Conservation (phyloP, 1,140 invertebrate genomes). For the Drosophila mayri region DNA sequence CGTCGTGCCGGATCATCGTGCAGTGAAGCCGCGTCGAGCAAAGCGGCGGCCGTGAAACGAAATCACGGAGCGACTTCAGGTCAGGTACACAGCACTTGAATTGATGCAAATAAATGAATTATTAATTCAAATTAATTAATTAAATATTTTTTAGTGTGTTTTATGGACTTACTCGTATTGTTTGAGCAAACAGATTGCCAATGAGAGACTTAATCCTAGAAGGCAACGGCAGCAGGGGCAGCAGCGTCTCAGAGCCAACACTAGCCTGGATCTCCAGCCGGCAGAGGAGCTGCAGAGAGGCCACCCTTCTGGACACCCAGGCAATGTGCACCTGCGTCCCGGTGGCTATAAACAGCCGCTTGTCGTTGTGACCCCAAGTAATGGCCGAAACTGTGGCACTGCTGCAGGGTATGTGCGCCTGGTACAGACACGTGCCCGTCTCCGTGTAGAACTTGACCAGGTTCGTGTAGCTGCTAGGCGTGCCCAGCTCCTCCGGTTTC, state of each 20-base stretch:
- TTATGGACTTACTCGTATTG: constrained; percentile 92
- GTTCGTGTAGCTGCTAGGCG: constrained; percentile 73
- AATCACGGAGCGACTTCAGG: constrained; percentile 93
- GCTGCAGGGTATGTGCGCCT: constrained; percentile 90
- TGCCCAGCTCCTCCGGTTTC: constrained; percentile 74
- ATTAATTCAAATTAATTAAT: no score
- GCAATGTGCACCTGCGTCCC: constrained; percentile 95
- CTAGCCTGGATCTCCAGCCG: constrained; percentile 89
- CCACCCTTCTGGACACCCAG: constrained; percentile 95
- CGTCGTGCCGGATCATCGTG: constrained; percentile 97
- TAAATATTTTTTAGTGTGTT: no score
- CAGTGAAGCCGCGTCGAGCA: constrained; percentile 95
- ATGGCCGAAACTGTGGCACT: constrained; percentile 93
- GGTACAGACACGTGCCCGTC: constrained; percentile 90
- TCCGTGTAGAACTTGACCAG: constrained; percentile 92
- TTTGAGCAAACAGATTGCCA: constrained; percentile 96
- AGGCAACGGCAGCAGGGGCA: constrained; percentile 92
- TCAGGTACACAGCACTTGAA: constrained; percentile 96
- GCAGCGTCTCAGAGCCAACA: constrained; percentile 88
- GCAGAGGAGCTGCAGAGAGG: constrained; percentile 95
- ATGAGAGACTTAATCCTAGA: constrained; percentile 93
- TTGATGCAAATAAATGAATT: not conserved
- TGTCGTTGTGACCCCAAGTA: constrained; percentile 99
- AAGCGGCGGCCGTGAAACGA: constrained; percentile 95
- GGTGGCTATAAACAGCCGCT: constrained; percentile 96